phyloP scores from a whole-genome alignment of 1,140 invertebrate genomes.

The Dreissena polymorpha region DNA sequence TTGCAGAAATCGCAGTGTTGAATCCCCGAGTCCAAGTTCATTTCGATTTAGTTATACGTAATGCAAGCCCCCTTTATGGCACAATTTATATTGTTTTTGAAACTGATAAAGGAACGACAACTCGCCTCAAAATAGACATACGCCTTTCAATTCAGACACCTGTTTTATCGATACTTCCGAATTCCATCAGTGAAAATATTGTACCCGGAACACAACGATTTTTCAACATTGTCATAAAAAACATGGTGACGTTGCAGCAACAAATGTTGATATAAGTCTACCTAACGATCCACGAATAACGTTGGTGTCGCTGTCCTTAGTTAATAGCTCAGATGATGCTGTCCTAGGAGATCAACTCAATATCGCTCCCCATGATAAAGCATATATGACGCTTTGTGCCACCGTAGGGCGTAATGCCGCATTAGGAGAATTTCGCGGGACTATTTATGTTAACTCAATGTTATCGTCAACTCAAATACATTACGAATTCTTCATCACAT shows the following conservation, averaged over 20 bases:
- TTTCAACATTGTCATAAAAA: conserved; percentile 53
- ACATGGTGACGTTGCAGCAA: conserved; percentile 56
- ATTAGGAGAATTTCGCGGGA: conserved; percentile 56
- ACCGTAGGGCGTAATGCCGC: conserved; percentile 12
- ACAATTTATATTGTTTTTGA: conserved; percentile 42
- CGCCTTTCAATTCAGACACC: conserved; percentile 40
- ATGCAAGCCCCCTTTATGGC: too few relatives aligned
- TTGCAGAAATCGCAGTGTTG: not conserved
- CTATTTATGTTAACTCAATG: conserved; percentile 45
- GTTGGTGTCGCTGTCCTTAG: conserved; percentile 43
- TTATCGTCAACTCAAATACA: conserved; percentile 11
- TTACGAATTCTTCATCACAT: conserved; percentile 56
- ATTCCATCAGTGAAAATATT: conserved; percentile 28
- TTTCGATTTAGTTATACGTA: too few relatives aligned
- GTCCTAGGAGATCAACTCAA: not conserved
- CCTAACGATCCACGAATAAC: conserved; percentile 44
- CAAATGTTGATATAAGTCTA: conserved; percentile 41
- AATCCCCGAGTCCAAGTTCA: conserved; percentile 31
- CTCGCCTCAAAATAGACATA: conserved; percentile 31
- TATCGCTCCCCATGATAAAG: conserved; percentile 40
- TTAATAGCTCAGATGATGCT: conserved; percentile 10
- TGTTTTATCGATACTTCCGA: conserved; percentile 13
- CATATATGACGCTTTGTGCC: conserved; percentile 29
- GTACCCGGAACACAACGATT: conserved; percentile 8
- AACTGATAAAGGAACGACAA: conserved; percentile 18